These are phyloP conservation scores for Chrysochloris asiatica DNA, from an alignment of 2,113 vertebrate genomes.

Conservation along the genomic window DNA sequence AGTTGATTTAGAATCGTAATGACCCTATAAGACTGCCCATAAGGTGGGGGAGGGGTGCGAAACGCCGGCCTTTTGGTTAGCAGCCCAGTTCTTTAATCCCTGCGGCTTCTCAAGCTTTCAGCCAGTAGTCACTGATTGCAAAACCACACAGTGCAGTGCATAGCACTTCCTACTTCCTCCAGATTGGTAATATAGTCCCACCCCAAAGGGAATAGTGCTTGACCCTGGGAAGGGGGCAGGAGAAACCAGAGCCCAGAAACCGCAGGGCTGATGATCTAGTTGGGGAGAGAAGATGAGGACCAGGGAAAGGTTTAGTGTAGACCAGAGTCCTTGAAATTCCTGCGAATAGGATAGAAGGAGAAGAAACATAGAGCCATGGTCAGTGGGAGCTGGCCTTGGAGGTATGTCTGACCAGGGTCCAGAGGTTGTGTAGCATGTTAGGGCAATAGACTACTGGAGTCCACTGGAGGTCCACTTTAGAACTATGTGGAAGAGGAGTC, in stretches of 20 bases:
- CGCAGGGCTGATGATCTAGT: neutral
- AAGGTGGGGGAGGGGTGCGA: no score
- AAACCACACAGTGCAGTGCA: neutral
- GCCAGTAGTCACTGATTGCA: neutral
- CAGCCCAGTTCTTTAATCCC: no score
- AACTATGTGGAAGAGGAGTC: slow-evolving; percentile 53
- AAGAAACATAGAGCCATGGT: slow-evolving; percentile 33
- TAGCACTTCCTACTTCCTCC: neutral
- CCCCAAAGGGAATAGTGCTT: neutral
- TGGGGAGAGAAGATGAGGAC: neutral
- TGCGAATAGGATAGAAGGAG: slow-evolving; percentile 56
- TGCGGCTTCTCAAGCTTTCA: no score
- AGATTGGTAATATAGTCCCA: neutral
- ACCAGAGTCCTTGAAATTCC: slow-evolving; percentile 23
- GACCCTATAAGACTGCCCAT: no score
- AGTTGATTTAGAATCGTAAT: no score
- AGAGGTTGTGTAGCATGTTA: neutral
- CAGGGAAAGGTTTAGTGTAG: neutral
- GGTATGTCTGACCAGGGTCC: slow-evolving; percentile 39
- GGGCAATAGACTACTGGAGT: slow-evolving; percentile 32
- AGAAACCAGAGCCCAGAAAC: neutral
- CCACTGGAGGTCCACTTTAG: slow-evolving; percentile 49
- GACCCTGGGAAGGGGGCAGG: neutral
- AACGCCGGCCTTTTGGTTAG: no score
- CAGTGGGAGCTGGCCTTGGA: slow-evolving; percentile 45